These are phyloP conservation scores for Schizaphis graminum DNA, from an alignment of 2,888 invertebrate genomes.

Conservation along the genomic window DNA sequence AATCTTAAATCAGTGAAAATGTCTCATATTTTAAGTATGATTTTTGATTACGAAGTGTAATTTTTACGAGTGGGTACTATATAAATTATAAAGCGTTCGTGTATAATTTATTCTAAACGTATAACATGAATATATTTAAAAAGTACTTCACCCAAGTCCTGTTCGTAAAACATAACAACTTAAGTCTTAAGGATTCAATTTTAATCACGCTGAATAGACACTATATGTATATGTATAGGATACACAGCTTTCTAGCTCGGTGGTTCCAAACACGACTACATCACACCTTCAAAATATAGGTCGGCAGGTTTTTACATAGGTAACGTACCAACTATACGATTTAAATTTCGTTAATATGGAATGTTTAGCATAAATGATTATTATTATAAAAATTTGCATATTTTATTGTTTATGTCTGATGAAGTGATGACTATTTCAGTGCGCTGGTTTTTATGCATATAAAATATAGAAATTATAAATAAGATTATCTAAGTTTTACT, in stretches of 20 bases:
- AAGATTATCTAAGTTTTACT: background rate
- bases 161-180: background rate
- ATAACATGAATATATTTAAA: background rate
- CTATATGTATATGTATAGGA: background rate
- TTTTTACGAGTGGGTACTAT: background rate
- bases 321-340: background rate
- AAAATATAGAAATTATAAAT: background rate
- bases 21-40: background rate
- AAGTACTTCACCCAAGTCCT: background rate
- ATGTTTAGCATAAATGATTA: slow-evolving; percentile 9
- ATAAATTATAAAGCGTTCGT: background rate
- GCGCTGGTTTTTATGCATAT: background rate
- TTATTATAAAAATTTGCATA: background rate
- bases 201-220: background rate
- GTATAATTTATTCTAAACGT: background rate
- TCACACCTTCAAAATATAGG: background rate
- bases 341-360: background rate
- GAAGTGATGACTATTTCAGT: background rate
- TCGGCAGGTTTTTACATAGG: background rate
- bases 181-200: background rate
- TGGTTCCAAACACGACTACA: background rate
- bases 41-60: background rate
- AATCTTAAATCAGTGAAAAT: background rate
- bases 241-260: background rate
- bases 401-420: background rate